Conservation (phyloP, 2,113 vertebrate genomes). For the Nymphicus hollandicus region DNA sequence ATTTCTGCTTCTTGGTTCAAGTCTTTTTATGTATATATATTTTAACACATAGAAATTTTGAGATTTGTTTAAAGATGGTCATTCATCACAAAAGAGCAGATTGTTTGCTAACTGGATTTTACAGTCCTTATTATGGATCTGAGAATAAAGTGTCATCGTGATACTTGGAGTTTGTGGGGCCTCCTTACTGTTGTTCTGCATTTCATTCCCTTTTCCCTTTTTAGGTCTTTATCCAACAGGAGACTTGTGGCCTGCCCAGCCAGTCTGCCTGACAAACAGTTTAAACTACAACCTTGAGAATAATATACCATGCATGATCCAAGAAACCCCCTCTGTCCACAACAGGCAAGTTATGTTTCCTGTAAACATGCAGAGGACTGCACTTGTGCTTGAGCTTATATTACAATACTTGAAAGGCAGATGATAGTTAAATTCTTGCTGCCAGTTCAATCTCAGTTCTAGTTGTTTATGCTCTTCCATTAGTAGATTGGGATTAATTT, state of each 20-base stretch:
- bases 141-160: neutral
- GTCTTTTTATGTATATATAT: neutral
- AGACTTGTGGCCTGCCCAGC: slow-evolving; percentile 85
- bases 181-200: neutral
- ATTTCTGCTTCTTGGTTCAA: neutral
- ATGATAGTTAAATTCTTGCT: neutral
- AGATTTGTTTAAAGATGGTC: neutral
- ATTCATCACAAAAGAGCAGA: neutral
- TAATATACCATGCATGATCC: slow-evolving; percentile 76
- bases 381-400: neutral
- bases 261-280: slow-evolving; percentile 84
- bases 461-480: neutral
- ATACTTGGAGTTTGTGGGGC: neutral
- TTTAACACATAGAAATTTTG: neutral
- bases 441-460: neutral
- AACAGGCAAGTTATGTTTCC: slow-evolving; percentile 75
- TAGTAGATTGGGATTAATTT: neutral
- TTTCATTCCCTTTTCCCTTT: neutral
- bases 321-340: slow-evolving; percentile 75
- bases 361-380: neutral
- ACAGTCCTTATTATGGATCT: neutral
- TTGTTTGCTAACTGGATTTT: neutral
- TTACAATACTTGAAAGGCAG: neutral
- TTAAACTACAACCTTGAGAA: slow-evolving; percentile 87
- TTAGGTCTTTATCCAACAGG: slow-evolving; percentile 80